phyloP scores from a whole-genome alignment of 1,140 invertebrate species.

The Holcopasites calliopsidis region DNA sequence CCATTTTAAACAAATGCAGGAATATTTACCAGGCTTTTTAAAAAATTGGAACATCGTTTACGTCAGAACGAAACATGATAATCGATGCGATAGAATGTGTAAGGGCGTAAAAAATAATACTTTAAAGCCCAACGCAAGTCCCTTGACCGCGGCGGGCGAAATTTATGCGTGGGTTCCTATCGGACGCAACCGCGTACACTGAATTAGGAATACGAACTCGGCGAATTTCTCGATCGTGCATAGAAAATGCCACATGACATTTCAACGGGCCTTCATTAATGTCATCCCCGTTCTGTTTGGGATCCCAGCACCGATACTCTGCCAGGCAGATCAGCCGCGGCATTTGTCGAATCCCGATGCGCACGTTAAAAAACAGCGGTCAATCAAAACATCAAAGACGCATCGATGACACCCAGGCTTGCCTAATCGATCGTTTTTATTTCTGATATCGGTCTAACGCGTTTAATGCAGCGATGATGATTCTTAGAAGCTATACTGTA shows the following conservation, averaged over 20 bases:
- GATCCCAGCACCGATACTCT: not conserved
- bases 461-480: not conserved
- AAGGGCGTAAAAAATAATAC: not conserved
- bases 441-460: slow-evolving; percentile 7
- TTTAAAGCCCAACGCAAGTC: not conserved
- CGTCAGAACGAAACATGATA: slow-evolving; percentile 70
- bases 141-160: not conserved
- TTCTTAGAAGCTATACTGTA: slow-evolving; percentile 15
- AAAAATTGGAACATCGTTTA: slow-evolving; percentile 79
- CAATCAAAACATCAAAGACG: slow-evolving; percentile 14
- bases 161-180: slow-evolving; percentile 8
- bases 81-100: slow-evolving; percentile 54
- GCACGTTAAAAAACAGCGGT: not conserved
- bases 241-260: slow-evolving; percentile 30
- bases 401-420: not conserved
- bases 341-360: not conserved
- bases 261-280: slow-evolving; percentile 32
- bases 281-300: slow-evolving; percentile 35
- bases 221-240: slow-evolving; percentile 1
- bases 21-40: slow-evolving; percentile 77
- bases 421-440: slow-evolving; percentile 22
- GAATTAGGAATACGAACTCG: slow-evolving; percentile 4
- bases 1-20: not conserved
- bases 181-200: not conserved
- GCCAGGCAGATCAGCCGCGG: not conserved